Percentiles rank a stretch among this genome's conserved stretches.
Evolutionary conservation across 2,797 vertebrate genomes (phyloP).

Genomic region (Todus mexicanus): DNA sequence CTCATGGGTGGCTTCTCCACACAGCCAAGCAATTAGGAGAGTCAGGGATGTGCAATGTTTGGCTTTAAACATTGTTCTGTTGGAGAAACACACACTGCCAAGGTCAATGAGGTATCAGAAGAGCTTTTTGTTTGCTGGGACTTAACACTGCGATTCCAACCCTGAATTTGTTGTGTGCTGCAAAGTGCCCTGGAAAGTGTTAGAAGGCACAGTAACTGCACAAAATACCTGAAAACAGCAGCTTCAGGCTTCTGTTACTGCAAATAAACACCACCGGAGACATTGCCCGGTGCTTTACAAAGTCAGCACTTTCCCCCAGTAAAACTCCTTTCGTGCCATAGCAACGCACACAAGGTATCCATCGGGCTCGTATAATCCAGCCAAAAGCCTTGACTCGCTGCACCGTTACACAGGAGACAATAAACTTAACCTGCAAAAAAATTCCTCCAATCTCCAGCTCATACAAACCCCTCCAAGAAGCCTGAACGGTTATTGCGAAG

Average conservation of each 20-base stretch:
- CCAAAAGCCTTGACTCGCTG: background rate
- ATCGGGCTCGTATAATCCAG: background rate
- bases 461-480: background rate
- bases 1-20: background rate
- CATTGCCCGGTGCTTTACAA: background rate
- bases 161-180: background rate
- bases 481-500: background rate
- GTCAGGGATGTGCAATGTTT: background rate
- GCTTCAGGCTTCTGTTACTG: background rate
- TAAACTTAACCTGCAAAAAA: background rate
- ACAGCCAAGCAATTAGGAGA: background rate
- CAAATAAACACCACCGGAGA: background rate
- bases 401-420: background rate
- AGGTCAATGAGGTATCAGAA: background rate
- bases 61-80: background rate
- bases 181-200: background rate
- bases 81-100: background rate
- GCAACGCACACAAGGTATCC: background rate
- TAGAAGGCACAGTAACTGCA: background rate
- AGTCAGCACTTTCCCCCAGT: background rate
- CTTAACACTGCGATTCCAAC: background rate
- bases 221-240: background rate
- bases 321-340: background rate
- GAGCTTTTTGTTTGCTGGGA: background rate
- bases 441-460: background rate